phyloP scores from a whole-genome alignment of 2,113 vertebrate genomes.

The Neoarius graeffei region DNA sequence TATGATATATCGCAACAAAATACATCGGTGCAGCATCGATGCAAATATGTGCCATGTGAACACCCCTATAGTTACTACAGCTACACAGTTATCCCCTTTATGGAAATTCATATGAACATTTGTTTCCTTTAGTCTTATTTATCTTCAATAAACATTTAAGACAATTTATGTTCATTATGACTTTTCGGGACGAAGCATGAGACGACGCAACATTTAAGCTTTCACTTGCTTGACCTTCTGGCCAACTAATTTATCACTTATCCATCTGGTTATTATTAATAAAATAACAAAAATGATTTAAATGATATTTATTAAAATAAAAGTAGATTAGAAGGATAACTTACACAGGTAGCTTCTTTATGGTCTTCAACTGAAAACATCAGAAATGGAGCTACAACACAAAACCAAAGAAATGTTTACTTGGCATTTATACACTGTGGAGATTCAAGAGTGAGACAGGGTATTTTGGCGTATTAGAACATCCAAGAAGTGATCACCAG shows the following conservation, averaged over 20 bases:
- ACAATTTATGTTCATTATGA: background rate
- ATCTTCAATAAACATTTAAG: background rate
- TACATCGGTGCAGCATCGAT: no score
- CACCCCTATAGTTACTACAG: background rate
- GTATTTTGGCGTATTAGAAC: background rate
- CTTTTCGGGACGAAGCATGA: background rate
- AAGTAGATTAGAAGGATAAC: slow-evolving; percentile 34
- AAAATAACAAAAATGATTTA: no score
- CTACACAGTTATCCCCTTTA: background rate
- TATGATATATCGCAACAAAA: no score
- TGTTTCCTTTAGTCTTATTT: background rate
- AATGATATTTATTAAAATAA: background rate
- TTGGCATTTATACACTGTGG: background rate
- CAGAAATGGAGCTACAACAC: slow-evolving; percentile 53
- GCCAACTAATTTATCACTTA: background rate
- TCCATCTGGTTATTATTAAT: background rate
- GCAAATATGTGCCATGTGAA: no score
- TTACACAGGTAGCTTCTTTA: slow-evolving; percentile 39
- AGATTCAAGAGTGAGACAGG: background rate
- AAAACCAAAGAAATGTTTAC: slow-evolving; percentile 11
- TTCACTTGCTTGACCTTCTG: background rate
- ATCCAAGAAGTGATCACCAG: background rate
- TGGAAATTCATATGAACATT: background rate
- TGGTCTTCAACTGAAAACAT: slow-evolving; percentile 50
- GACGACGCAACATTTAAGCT: background rate